Percentiles rank a stretch among this genome's conserved stretches.
These are phyloP conservation scores for Hyles lineata DNA, from an alignment of 2,888 invertebrate species.

Conservation along the genomic window DNA sequence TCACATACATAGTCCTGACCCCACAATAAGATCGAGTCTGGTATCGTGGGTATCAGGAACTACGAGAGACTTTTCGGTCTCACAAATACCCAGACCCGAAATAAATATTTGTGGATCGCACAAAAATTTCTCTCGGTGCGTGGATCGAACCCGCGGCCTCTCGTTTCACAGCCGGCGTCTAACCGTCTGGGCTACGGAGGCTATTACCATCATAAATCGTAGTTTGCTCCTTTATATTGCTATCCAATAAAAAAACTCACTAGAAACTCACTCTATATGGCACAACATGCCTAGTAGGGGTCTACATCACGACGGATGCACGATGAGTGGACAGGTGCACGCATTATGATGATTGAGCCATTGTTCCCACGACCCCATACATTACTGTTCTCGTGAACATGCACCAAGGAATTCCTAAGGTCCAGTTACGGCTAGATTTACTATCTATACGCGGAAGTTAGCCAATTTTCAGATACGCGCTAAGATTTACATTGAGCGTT, in stretches of 20 bases:
- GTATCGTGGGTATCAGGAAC: too few relatives aligned
- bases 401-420: slow-evolving; percentile 24
- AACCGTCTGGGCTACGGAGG: too few relatives aligned
- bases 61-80: too few relatives aligned
- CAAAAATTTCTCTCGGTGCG: too few relatives aligned
- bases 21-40: too few relatives aligned
- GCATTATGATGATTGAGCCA: slow-evolving; percentile 77
- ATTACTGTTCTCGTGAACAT: slow-evolving; percentile 37
- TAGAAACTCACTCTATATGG: background rate
- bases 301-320: slow-evolving; percentile 25
- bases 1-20: too few relatives aligned
- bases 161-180: too few relatives aligned
- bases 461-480: background rate
- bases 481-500: background rate
- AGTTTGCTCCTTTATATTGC: too few relatives aligned
- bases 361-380: slow-evolving; percentile 77
- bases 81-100: too few relatives aligned
- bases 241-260: background rate
- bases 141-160: too few relatives aligned
- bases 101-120: too few relatives aligned
- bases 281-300: slow-evolving; percentile 7
- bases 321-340: slow-evolving; percentile 73
- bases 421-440: slow-evolving; percentile 19
- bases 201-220: too few relatives aligned
- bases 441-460: slow-evolving; percentile 3